phyloP scores from a whole-genome alignment of 1,140 invertebrate species.

The Cydia splendana region DNA sequence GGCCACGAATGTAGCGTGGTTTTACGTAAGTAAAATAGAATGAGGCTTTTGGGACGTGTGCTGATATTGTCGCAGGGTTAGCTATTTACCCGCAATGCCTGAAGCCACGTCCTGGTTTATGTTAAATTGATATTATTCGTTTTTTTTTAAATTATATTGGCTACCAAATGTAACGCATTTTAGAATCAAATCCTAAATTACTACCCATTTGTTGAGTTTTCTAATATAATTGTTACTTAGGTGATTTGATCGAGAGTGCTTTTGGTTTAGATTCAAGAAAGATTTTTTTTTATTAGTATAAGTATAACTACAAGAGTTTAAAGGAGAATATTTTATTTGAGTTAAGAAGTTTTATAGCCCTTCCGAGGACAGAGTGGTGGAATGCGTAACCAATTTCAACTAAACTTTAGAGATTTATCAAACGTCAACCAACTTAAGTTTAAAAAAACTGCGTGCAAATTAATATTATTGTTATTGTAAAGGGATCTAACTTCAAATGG shows the following conservation, averaged over 20 bases:
- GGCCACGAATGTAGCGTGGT: not conserved
- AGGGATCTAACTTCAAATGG: not conserved
- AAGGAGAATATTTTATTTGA: not conserved
- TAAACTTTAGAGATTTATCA: constrained; percentile 18
- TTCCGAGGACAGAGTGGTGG: not conserved
- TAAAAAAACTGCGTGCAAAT: constrained; percentile 12
- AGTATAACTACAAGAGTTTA: not conserved
- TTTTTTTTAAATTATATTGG: too few relatives aligned
- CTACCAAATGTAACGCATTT: too few relatives aligned
- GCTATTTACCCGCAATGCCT: not conserved
- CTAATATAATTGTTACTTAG: too few relatives aligned
- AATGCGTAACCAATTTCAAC: constrained; percentile 13
- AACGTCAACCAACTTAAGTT: constrained; percentile 13
- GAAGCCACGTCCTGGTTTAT: too few relatives aligned
- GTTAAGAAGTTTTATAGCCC: not conserved
- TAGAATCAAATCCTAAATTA: too few relatives aligned
- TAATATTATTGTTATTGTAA: constrained; percentile 1
- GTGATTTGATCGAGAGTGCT: too few relatives aligned
- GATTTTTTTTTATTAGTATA: not conserved
- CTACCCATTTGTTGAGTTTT: too few relatives aligned
- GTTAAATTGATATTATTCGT: too few relatives aligned
- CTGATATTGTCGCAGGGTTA: not conserved
- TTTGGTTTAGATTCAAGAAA: too few relatives aligned
- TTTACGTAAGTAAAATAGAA: constrained; percentile 7
- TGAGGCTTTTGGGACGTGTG: constrained; percentile 3